Base-by-base conservation (phyloP, 2,113 vertebrate genomes). In the Lepisosteus oculatus region DNA sequence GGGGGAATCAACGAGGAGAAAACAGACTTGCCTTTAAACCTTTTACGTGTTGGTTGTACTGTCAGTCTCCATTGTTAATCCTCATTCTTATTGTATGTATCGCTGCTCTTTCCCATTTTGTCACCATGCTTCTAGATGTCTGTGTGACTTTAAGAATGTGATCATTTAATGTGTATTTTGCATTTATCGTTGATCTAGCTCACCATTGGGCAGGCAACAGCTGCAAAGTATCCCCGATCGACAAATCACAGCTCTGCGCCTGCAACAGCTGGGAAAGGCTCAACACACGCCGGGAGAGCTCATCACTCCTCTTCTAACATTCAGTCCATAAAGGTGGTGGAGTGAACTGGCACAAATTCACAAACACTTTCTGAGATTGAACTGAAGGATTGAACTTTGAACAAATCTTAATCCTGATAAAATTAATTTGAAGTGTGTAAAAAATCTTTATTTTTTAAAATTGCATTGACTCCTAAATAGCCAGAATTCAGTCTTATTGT, bases 241-340 rank as follows among this genome's bases (percentile, higher is more conserved):
- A 65, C 93, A 72, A 86, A 93, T 69, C 93, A 88, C 12, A 83
- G 83, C 76, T 80, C 88, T 29, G 29, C 2, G 68, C 75, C 12
- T 74, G 90, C 59, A 29, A 61, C 85, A 0, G 67, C 77, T 45
- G 78, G 73, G 68, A 90, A 88, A 78, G 78, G 90, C 75, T 80
- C 92, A 0, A 91, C 93, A 77, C 86, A 85, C 72, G 84, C 67
- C 64, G 76, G 85, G 68, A 84, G 84, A 82, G 55, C 81, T 51
- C 70, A 80, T 11, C 91, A 91, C 14, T 57, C 74, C 78, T 69
- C 86, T 64, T 76, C 81, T 73, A 88, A 82, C 17, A 59, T 93
- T 63, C 94, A 94, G 77, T 94, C 95, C 71, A 95, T 98, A 81
- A 97, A 96, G 88, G 94, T 98, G 70, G 95, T 98, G 72, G 95